Percentiles rank a stretch among this genome's conserved stretches.
These are phyloP conservation scores for Trachops cirrhosus DNA, from an alignment of 2,797 vertebrate genomes.

Conservation along the genomic window DNA sequence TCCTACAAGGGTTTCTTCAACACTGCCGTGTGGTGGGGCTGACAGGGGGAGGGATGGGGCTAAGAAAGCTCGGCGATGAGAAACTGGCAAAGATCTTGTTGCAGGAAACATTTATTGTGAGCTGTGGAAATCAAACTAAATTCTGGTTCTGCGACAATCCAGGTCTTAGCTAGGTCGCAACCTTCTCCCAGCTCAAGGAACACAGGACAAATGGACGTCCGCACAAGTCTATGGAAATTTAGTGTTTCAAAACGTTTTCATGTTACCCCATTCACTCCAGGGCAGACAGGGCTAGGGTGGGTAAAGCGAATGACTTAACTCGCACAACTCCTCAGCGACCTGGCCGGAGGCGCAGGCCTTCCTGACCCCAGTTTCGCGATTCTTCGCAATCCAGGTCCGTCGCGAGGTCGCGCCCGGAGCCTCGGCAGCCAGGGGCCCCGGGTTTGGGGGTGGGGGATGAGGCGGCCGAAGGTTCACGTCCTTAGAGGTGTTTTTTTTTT, in stretches of 20 bases:
- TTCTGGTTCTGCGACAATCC: not conserved
- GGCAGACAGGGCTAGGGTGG: not conserved
- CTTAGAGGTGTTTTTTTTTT: not conserved
- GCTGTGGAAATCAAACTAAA: not conserved
- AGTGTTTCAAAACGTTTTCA: fast-evolving
- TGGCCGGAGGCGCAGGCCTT: not conserved
- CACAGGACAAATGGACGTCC: not conserved
- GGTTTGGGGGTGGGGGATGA: not conserved
- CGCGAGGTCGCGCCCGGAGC: fast-evolving
- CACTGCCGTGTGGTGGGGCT: too few species aligned
- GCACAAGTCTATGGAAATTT: fast-evolving
- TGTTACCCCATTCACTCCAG: not conserved
- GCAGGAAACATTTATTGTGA: not conserved
- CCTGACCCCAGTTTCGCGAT: not conserved
- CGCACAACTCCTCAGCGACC: not conserved
- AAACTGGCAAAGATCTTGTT: not conserved
- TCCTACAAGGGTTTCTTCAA: not conserved
- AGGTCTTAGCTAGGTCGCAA: not conserved
- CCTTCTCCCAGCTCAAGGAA: not conserved
- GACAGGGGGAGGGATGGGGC: not conserved
- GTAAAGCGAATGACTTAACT: too few species aligned
- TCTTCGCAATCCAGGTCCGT: fast-evolving
- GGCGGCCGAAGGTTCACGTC: not conserved
- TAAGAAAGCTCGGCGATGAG: not conserved
- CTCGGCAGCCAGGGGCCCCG: not conserved